These are phyloP conservation scores for Meliscaeva auricollis DNA, from an alignment of 2,888 invertebrate genomes.

Conservation along the genomic window DNA sequence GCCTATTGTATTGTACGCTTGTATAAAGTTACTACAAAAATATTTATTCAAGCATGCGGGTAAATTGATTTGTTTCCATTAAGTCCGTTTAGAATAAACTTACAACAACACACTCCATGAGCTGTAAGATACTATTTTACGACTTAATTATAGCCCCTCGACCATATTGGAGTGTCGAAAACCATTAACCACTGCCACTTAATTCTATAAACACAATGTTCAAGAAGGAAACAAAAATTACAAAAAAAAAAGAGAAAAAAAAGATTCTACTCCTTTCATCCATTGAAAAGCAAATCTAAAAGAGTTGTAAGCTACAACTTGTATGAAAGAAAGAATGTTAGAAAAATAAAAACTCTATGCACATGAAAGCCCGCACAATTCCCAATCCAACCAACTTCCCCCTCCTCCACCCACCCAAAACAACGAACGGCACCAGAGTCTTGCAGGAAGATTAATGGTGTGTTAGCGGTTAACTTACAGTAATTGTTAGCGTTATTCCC, in stretches of 20 bases:
- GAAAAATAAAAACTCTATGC: slow-evolving; percentile 26
- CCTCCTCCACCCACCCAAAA: not conserved
- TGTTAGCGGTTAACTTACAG: slow-evolving; percentile 76
- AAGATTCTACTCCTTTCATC: slow-evolving; percentile 5
- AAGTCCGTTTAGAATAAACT: not conserved
- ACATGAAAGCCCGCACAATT: slow-evolving; percentile 24
- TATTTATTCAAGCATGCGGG: too few species aligned
- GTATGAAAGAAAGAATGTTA: not conserved
- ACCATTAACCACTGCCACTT: slow-evolving; percentile 49
- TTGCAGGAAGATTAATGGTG: slow-evolving; percentile 72
- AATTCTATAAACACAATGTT: slow-evolving; percentile 11
- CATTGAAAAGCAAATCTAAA: slow-evolving; percentile 43
- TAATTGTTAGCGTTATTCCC: slow-evolving; percentile 74
- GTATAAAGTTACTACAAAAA: too few species aligned
- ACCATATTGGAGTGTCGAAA: slow-evolving; percentile 11
- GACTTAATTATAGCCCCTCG: slow-evolving; percentile 21
- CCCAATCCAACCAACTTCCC: not conserved
- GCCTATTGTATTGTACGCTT: too few species aligned
- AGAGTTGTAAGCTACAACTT: slow-evolving; percentile 35
- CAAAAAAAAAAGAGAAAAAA: slow-evolving; percentile 12
- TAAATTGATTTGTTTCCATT: not conserved
- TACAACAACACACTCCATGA: not conserved
- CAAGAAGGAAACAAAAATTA: not conserved
- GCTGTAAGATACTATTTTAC: not conserved
- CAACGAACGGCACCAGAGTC: slow-evolving; percentile 38